phyloP scores from a whole-genome alignment of 2,113 vertebrate genomes.

The Neolamprologus kungweensis region DNA sequence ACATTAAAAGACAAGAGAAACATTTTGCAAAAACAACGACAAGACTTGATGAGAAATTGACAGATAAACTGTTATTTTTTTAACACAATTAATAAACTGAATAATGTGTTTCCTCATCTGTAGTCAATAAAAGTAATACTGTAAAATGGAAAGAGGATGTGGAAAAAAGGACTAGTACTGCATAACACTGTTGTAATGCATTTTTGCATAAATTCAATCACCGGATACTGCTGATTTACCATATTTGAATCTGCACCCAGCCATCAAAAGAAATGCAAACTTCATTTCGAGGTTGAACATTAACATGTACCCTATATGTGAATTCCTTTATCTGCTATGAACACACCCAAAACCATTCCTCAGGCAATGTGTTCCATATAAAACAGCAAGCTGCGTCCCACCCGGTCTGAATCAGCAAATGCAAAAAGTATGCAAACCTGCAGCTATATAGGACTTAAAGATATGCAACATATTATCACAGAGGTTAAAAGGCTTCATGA shows the following conservation, averaged over 20 bases:
- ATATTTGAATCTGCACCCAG: background rate
- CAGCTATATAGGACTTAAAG: background rate
- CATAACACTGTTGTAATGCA: background rate
- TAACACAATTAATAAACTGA: background rate
- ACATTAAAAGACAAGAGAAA: background rate
- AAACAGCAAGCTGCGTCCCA: constrained; percentile 9
- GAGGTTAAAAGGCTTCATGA: background rate
- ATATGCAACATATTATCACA: background rate
- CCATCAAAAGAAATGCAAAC: background rate
- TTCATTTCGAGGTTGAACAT: background rate
- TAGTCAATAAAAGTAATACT: background rate
- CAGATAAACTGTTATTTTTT: background rate
- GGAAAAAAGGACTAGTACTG: background rate
- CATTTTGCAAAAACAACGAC: background rate
- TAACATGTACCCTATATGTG: background rate
- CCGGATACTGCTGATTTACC: background rate
- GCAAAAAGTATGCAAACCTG: background rate
- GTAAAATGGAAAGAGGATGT: background rate
- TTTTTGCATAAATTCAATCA: background rate
- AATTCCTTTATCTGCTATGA: background rate
- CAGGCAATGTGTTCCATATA: constrained; percentile 1
- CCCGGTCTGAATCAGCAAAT: constrained; percentile 20
- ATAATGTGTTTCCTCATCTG: background rate
- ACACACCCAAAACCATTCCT: background rate
- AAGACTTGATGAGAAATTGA: background rate